These are phyloP conservation scores for Synanthedon vespiformis DNA, from an alignment of 2,888 invertebrate species.

Conservation along the genomic window DNA sequence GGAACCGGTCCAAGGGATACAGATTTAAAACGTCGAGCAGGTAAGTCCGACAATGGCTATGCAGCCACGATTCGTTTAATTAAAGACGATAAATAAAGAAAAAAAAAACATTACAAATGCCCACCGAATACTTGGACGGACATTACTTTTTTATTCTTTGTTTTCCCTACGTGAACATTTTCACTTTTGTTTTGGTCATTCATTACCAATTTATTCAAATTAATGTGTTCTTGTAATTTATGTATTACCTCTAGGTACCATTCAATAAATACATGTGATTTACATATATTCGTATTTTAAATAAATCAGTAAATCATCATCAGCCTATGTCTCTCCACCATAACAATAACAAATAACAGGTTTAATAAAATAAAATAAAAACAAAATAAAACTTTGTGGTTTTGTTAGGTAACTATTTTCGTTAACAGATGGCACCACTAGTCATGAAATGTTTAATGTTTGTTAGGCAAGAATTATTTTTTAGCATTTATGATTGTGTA, in stretches of 20 bases:
- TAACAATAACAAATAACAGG: neutral
- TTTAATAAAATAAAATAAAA: neutral
- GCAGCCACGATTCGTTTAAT: slow-evolving; percentile 57
- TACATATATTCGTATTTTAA: neutral
- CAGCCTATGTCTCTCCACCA: too few species aligned
- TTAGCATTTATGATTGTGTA: too few species aligned
- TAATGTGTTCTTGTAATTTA: too few species aligned
- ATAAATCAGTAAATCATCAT: neutral
- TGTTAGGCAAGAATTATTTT: too few species aligned
- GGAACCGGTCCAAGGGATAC: slow-evolving; percentile 40
- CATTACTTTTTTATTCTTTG: neutral
- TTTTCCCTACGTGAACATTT: neutral
- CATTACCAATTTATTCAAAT: too few species aligned
- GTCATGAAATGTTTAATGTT: slow-evolving; percentile 12
- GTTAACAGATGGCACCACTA: slow-evolving; percentile 40
- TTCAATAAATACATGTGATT: too few species aligned
- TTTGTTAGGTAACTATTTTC: neutral
- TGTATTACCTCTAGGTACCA: too few species aligned
- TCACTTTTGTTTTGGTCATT: neutral
- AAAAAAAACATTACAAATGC: slow-evolving; percentile 10
- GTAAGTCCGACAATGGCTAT: slow-evolving; percentile 62
- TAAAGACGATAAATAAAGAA: slow-evolving; percentile 56
- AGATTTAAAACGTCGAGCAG: slow-evolving; percentile 53
- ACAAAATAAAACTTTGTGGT: neutral
- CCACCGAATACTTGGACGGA: neutral